Conservation (phyloP, 2,113 vertebrate species). For the Callipepla californica region DNA sequence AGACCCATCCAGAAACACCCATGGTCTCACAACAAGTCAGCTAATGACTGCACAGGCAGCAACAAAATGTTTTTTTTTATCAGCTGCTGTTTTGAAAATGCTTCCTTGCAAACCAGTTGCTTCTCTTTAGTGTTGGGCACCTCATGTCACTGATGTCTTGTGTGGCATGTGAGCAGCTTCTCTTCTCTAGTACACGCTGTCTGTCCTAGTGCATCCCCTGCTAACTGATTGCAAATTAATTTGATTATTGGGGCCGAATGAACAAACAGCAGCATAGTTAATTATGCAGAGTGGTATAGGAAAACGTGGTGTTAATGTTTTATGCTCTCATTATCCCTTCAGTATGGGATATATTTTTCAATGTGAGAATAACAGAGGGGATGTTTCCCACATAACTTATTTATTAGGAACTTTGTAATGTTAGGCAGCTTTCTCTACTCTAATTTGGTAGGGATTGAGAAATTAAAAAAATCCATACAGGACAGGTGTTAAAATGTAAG, state of each 20-base stretch:
- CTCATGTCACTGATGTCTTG: neutral
- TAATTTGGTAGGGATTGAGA: neutral
- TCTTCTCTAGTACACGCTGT: neutral
- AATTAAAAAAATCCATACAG: neutral
- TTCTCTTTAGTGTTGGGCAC: neutral
- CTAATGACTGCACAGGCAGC: neutral
- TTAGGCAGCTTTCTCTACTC: neutral
- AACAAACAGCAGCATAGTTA: slow-evolving; percentile 59
- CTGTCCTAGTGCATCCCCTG: neutral
- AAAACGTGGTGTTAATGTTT: slow-evolving; percentile 62
- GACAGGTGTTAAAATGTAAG: neutral
- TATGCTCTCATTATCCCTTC: slow-evolving; percentile 49
- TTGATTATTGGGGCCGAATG: slow-evolving; percentile 32
- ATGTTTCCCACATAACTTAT: slow-evolving; percentile 34
- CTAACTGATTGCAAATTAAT: slow-evolving; percentile 37
- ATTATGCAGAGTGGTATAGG: slow-evolving; percentile 70
- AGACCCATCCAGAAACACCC: neutral
- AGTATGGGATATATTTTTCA: slow-evolving; percentile 55
- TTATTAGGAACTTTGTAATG: neutral
- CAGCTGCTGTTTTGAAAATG: neutral
- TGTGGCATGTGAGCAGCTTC: neutral
- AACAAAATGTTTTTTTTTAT: neutral
- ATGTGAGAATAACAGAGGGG: slow-evolving; percentile 36
- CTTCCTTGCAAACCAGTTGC: neutral
- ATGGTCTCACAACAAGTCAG: neutral